phyloP scores from a whole-genome alignment of 1,140 invertebrate species.

The Potamilus streckersoni region DNA sequence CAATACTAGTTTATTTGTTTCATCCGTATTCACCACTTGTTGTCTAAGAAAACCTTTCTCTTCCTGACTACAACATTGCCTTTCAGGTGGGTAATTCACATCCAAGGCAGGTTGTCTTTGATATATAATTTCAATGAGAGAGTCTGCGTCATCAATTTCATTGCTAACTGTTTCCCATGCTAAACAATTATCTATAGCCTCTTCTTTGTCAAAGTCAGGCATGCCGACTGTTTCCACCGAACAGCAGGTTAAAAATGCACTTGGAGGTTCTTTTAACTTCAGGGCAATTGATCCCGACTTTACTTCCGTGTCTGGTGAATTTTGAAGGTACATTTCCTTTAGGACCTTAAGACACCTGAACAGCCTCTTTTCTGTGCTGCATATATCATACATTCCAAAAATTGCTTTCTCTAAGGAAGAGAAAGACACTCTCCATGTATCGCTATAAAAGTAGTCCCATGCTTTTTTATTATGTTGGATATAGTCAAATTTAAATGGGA shows the following conservation, averaged over 20 bases:
- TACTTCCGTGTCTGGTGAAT: constrained; percentile 2
- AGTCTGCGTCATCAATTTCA: too few species aligned
- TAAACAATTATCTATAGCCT: too few species aligned
- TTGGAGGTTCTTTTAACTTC: constrained; percentile 15
- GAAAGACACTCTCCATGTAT: constrained; percentile 15
- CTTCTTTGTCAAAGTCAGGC: too few species aligned
- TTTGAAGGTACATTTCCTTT: constrained; percentile 18
- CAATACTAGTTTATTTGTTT: too few species aligned
- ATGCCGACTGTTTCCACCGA: constrained; percentile 2
- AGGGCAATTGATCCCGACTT: constrained; percentile 1
- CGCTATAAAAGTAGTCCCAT: constrained; percentile 11
- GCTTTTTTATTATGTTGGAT: not conserved
- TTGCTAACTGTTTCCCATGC: too few species aligned
- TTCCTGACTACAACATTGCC: too few species aligned
- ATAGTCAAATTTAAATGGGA: constrained; percentile 18
- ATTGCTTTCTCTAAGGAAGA: constrained; percentile 19
- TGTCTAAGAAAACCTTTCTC: too few species aligned
- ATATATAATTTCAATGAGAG: too few species aligned
- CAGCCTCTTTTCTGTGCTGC: constrained; percentile 6
- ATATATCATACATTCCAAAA: constrained; percentile 1
- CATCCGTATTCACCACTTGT: too few species aligned
- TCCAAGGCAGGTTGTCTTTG: too few species aligned
- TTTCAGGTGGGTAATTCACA: too few species aligned
- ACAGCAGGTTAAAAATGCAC: constrained; percentile 7
- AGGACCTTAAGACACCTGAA: constrained; percentile 12